phyloP scores from a whole-genome alignment of 2,797 vertebrate species.

The Anomalospiza imberbis region DNA sequence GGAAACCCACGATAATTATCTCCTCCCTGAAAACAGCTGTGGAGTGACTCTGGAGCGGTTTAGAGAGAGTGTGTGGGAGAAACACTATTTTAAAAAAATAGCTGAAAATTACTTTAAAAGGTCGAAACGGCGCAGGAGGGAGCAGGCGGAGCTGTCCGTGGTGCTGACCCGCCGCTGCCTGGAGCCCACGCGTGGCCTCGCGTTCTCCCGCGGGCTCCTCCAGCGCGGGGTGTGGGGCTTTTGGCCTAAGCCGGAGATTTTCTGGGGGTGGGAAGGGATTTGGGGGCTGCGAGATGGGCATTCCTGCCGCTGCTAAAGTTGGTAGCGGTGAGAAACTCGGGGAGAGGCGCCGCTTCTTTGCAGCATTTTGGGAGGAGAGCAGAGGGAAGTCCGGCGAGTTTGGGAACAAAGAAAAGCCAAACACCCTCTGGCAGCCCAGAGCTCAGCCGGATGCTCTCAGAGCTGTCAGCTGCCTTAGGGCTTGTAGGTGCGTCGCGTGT shows the following conservation, averaged over 20 bases:
- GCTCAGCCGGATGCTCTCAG: neutral
- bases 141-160: constrained; percentile 45
- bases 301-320: neutral
- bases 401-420: constrained; percentile 28
- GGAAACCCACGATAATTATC: neutral
- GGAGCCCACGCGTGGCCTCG: neutral
- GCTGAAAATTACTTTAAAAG: rapidly evolving
- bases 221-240: rapidly evolving
- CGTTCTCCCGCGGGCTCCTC: neutral
- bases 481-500: neutral
- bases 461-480: neutral
- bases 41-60: neutral
- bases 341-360: neutral
- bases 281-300: neutral
- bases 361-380: neutral
- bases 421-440: neutral
- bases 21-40: neutral
- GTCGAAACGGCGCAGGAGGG: rapidly evolving
- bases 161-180: neutral
- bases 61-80: neutral
- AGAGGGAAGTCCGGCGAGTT: neutral
- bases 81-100: neutral
- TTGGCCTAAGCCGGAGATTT: neutral
- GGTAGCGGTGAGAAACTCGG: neutral
- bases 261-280: rapidly evolving